Base-by-base conservation (phyloP, 2,113 vertebrate genomes). In the Brevimyrus niger region DNA sequence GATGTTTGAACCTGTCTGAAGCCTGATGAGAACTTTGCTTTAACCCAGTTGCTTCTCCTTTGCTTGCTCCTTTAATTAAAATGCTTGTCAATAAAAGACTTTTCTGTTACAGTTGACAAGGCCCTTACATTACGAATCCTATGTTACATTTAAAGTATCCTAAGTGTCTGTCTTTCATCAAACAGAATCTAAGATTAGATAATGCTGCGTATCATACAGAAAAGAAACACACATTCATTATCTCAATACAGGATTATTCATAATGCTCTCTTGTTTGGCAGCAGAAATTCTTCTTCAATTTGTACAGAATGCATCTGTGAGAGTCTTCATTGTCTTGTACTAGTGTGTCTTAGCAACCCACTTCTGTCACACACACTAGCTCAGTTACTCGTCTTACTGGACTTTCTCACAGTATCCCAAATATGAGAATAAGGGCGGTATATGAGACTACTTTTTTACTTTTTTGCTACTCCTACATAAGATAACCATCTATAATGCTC, bases 1-100 rank as follows among this genome's bases (percentile, higher is more conserved):
- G 35, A 38, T 80, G 35, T 80, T 42, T 42, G 15, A 80, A 80
- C 35, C 73, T 80, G 15, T 27, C 4, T 80, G 5, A 80, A 80
- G 73, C 73, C 73, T 80, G 73, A 80, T 80, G 73, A 80, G 73
- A 80, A 80, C 73, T 80, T 76, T 76, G 31, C 69, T 76, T 42
- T 80, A 80, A 80, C 17, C 17, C 3, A 42, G 73, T 76, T 19
- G 61, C 61, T 31, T 15, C n/a, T 27, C 0, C 27, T 69, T 65
- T 69, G 10, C 61, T 69, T 31, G 73, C 4, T 80, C 73, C 73
- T 80, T 80, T 80, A 80, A 80, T 80, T 80, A 80, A 80, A 80
- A 80, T 80, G 31, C 73, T 80, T 80, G 73, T 80, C 73, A 42
- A 80, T 76, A 80, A 80, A 2, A 80, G 73, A 80, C 73, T 38